Base-by-base conservation (phyloP, 2,888 invertebrate genomes). In the Leuctra nigra region DNA sequence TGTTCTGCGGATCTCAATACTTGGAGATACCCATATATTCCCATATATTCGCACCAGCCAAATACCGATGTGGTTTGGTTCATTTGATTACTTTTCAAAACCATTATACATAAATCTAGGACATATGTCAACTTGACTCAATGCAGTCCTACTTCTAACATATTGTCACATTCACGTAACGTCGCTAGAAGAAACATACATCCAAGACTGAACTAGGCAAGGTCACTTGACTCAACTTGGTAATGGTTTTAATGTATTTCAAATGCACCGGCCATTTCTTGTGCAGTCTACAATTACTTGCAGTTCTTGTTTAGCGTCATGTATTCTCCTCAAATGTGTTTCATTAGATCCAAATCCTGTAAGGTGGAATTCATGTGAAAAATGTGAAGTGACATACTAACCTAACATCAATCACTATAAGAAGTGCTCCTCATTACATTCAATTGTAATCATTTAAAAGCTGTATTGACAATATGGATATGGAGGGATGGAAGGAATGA, bases 351-450 rank as follows among this genome's bases (percentile, higher is more conserved):
- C 44, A 29, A 50, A 50, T 50, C 50, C 50, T 50, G 50, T 50
- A 50, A 35, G 50, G 29, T 33, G 50, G 22, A 50, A 50, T 35
- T 50, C 50, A 50, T 35, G 50, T 29, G 48, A 48, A 48, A 48
- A 48, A 48, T 48, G 16, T 38, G 22, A 29, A 14, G 48, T 50
- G 50, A 50, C 50, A 50, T 35, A 50, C 50, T 50, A 50, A 50
- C 50, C 50, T 50, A 50, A 33, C 50, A 50, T 50, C 50, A 35
- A 50, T 50, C 35, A 50, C 50, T 50, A 35, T 33, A 50, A 50
- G 18, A 50, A 33, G 50, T 35, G 50, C 11, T 44, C n/a, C 44
- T 44, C 22, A 23, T 44, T 44, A 23, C 29, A 23, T 48, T 11
- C 24, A 48, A 48, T 35, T 50, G 35, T 50, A 18, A 50, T 35